phyloP scores from a whole-genome alignment of 37 sponge, comb jelly and placozoan genomes.

The Theonella swinhoei region DNA sequence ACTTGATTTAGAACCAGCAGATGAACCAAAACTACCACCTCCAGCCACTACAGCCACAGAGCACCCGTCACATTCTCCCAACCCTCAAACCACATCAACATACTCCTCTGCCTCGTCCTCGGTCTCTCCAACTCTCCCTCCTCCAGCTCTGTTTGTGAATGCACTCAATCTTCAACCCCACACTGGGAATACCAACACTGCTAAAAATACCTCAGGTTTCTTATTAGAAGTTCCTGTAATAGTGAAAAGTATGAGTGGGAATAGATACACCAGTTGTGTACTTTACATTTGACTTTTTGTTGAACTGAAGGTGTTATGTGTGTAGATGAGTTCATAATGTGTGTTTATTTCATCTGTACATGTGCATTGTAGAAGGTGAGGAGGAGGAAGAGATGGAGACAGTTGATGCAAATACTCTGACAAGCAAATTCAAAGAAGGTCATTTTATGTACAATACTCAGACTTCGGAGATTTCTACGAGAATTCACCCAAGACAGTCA shows the following conservation, averaged over 20 bases:
- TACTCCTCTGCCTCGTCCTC: neutral
- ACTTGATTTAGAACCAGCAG: conserved; percentile 3
- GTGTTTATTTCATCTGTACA: no score
- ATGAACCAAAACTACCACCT: neutral
- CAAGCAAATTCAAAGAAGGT: conserved; percentile 12
- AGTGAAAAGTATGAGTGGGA: no score
- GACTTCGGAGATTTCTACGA: neutral
- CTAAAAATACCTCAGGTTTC: neutral
- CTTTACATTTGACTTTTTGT: no score
- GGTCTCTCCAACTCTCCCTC: conserved; percentile 22
- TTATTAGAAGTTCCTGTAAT: neutral
- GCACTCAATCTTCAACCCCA: neutral
- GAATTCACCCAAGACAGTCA: no score
- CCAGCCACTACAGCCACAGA: neutral
- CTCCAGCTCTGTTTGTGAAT: neutral
- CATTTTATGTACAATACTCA: neutral
- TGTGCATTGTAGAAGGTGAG: no score
- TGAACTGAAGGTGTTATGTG: no score
- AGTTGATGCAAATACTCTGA: neutral
- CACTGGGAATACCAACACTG: neutral
- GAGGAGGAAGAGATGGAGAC: neutral
- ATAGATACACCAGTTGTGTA: no score
- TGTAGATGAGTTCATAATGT: no score
- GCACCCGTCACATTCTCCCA: neutral
- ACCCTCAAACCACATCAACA: neutral